Evolutionary conservation across 2,113 vertebrate genomes (phyloP), one percentile per base, ranked within the genome.

Genomic region (Tragelaphus buxtoni): DNA sequence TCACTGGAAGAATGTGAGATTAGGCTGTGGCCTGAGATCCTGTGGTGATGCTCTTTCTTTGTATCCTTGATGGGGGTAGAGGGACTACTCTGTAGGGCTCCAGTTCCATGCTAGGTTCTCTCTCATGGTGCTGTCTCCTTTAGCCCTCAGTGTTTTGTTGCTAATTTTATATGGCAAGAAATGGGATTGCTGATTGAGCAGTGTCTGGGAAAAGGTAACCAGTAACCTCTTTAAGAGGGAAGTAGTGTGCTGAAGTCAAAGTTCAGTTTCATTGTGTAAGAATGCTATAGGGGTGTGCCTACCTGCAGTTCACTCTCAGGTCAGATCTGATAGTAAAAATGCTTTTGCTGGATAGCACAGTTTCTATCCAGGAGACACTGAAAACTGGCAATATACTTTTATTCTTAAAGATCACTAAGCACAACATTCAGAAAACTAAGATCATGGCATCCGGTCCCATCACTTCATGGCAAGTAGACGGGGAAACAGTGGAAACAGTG

Each of bases 241-340:
- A 89, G 91, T 86, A 30, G 30, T 17, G 16, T 53, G 47, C 63
- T 83, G 7, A 86, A 80, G 85, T 94, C 93, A 92, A 85, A 95
- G 88, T 96, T 94, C 90, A 85, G 30, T 81, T 91, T 84, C 49
- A 49, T 77, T 94, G 76, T 92, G 84, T 81, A 32, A 91, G 86
- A 92, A 60, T 39, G 42, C 81, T 82, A 85, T 72, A 87, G 35
- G 74, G n/a, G 20, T 91, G 28, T 94, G 88, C 20, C 86, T 90
- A 39, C 83, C 79, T 49, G 1, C 24, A 51, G 12, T 94, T 89
- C 51, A 56, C 13, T 2, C 74, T 16, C 47, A 26, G 94, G 90
- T 76, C 63, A 79, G 10, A 85, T 53, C n/a, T 26, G 53, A 81
- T 55, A 96, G 53, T 55, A 47, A 45, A 55, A 10, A 0, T 14